phyloP scores from a whole-genome alignment of 2,113 vertebrate genomes.

The Nothocercus nigrocapillus region DNA sequence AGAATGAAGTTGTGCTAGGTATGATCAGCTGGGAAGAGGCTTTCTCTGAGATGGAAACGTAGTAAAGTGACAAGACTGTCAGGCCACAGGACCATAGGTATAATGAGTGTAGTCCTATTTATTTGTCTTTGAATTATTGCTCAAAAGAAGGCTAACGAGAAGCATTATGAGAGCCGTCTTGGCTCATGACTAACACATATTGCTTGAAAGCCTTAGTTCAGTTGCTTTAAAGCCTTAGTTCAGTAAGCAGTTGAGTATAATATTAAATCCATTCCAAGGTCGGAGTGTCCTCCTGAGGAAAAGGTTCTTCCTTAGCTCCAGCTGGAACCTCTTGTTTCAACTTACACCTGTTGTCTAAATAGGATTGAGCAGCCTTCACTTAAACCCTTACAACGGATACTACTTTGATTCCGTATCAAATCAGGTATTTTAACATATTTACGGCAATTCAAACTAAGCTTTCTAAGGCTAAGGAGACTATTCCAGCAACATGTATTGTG shows the following conservation, averaged over 20 bases:
- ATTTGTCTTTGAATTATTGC: rapidly evolving
- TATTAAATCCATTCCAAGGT: background rate
- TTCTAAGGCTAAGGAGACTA: background rate
- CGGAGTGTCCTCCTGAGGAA: background rate
- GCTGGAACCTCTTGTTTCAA: background rate
- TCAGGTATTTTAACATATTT: background rate
- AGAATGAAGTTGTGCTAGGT: background rate
- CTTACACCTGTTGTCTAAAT: background rate
- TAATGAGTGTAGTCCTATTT: background rate
- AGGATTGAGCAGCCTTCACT: background rate
- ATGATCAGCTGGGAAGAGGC: background rate
- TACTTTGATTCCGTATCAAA: background rate
- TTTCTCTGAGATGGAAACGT: background rate
- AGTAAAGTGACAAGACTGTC: background rate
- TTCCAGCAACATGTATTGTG: background rate
- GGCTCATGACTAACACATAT: background rate
- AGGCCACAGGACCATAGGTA: rapidly evolving
- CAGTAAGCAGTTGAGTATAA: background rate
- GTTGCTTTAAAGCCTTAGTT: background rate
- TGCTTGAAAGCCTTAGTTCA: background rate
- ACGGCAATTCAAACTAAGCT: background rate
- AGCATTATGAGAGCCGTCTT: background rate
- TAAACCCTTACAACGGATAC: background rate
- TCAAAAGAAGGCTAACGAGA: background rate
- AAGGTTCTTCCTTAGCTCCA: rapidly evolving